A percentile compares a stretch with the other conserved stretches of the same genome.
Conservation (phyloP, 2,888 invertebrate genomes). For the Bimastos eiseni region DNA sequence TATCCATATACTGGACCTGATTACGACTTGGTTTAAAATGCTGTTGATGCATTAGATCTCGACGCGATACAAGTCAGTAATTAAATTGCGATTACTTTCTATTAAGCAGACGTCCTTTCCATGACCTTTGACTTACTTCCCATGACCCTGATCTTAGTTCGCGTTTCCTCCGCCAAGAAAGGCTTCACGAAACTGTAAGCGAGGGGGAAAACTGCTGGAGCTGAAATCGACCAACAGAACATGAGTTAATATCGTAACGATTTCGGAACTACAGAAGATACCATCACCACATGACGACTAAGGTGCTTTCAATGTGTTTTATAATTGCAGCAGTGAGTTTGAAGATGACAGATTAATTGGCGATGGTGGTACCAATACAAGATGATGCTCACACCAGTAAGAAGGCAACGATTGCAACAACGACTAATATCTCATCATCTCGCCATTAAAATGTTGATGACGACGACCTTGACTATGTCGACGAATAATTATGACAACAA, state of each 20-base stretch:
- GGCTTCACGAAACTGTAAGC: slow-evolving; percentile 84
- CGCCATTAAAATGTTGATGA: background rate
- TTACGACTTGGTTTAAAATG: no score
- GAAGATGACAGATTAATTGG: background rate
- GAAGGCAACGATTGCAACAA: no score
- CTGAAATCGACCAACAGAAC: background rate
- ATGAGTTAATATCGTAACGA: background rate
- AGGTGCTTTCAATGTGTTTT: background rate
- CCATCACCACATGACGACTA: background rate
- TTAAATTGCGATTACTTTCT: no score
- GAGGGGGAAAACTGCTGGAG: slow-evolving; percentile 73
- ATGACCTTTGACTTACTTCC: slow-evolving; percentile 68
- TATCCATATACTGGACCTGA: no score
- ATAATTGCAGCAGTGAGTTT: background rate
- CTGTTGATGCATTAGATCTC: no score
- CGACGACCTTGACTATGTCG: background rate
- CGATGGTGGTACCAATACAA: background rate
- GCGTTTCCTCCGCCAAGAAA: slow-evolving; percentile 85
- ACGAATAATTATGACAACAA: background rate
- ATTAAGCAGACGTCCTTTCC: background rate
- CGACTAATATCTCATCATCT: no score
- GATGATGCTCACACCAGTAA: background rate
- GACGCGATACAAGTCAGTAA: no score
- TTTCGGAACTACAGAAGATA: background rate
- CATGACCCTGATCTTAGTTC: slow-evolving; percentile 83